Evolutionary conservation across 2,113 vertebrate genomes (phyloP), one percentile per base, ranked within the genome.

Genomic region (Haplotaxodon microlepis): DNA sequence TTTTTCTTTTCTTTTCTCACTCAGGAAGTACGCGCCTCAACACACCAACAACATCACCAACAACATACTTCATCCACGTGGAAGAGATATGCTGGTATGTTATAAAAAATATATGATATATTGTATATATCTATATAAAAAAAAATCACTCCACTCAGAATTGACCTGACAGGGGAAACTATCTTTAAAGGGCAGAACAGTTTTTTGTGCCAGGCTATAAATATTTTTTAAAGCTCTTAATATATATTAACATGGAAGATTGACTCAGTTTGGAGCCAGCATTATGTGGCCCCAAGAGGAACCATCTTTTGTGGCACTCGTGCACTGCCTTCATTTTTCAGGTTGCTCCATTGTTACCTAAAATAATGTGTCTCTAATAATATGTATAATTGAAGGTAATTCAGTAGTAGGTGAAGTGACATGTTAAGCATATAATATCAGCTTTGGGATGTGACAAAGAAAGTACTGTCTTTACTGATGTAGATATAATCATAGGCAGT

Each of bases 201-300:
- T n/a, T 69, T n/a, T 63, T 38, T 66, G 61, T 38, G 34, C 17
- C 34, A 38, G 17, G 34, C 19, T 69, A 19, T 21, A 36, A 66
- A 38, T n/a, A 0, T 7, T 7, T 10, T 69, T 38, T 38, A 66
- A 34, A n/a, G 31, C 17, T 36, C 5, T 36, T 1, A 8, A 66
- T 36, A 38, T 19, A 1, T 0, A 31, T 31, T 21, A 40, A 38
- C 11, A 0, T 69, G 11, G 6, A 1, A 69, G 19, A 69, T 13
- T 61, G 29, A 34, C 29, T 61, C 16, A 12, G 1, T 24, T 24
- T 56, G 53, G n/a, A 24, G n/a, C 53, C 10, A 61, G 8, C 29
- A 2, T 61, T 38, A 13, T 8, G 63, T 69, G 63, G 0, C 19
- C 12, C 19, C 34, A 38, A 69, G 63, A 69, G 63, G 63, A 69